phyloP scores from a whole-genome alignment of 2,113 vertebrate species.

The Microtus richardsoni region DNA sequence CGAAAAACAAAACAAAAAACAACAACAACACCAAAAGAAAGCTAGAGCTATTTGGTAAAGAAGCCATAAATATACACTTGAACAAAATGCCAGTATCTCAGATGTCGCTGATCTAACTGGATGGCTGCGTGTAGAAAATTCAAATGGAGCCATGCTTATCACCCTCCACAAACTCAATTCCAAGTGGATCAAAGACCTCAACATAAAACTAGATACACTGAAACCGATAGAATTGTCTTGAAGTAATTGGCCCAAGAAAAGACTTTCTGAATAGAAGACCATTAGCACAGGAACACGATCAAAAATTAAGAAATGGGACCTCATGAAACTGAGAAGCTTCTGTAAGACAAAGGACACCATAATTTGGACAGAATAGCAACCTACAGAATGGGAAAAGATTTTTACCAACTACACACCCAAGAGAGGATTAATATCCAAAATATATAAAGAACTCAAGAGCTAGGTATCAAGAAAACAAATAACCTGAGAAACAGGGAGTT shows the following conservation, averaged over 20 bases:
- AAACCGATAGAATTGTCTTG: background rate
- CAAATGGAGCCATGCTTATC: background rate
- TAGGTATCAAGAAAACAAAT: background rate
- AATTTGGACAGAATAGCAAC: background rate
- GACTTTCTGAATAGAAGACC: background rate
- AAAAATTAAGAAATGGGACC: background rate
- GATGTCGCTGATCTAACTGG: background rate
- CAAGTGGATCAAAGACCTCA: background rate
- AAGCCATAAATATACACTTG: background rate
- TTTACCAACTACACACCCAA: background rate
- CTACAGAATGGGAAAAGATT: background rate
- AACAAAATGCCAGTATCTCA: background rate
- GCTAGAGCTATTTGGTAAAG: too few relatives aligned
- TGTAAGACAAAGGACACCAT: background rate
- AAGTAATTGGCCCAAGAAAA: background rate
- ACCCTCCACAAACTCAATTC: background rate
- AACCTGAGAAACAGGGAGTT: background rate
- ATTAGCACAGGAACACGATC: background rate
- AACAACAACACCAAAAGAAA: too few relatives aligned
- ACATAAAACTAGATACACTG: background rate
- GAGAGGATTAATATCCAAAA: background rate
- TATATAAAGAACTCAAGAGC: background rate
- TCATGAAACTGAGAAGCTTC: background rate
- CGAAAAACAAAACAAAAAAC: too few relatives aligned
- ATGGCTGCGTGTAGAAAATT: background rate